phyloP scores from a whole-genome alignment of 2,888 invertebrate genomes.

The Piscicola geometra region DNA sequence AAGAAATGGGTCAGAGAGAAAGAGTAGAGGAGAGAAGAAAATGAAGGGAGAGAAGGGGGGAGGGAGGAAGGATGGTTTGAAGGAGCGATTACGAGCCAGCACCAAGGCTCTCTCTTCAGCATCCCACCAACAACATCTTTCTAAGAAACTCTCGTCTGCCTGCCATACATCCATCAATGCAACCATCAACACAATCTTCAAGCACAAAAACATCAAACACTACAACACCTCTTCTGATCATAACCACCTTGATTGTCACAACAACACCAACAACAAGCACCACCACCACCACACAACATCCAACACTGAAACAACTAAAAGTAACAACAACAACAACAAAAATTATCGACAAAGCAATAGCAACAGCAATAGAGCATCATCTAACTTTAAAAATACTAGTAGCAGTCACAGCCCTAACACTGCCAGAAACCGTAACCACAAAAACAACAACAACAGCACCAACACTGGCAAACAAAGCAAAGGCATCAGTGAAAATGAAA shows the following conservation, averaged over 20 bases:
- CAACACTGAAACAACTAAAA: neutral
- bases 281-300: neutral
- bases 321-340: neutral
- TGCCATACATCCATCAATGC: neutral
- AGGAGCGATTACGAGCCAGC: conserved; percentile 34
- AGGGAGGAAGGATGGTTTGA: neutral
- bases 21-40: too few relatives aligned
- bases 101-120: conserved; percentile 35
- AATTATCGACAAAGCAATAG: neutral
- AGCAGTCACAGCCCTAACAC: neutral
- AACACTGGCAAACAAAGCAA: neutral
- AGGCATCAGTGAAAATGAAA: neutral
- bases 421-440: neutral
- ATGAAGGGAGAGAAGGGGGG: too few relatives aligned
- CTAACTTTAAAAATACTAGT: neutral
- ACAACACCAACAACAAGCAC: neutral
- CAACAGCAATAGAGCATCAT: neutral
- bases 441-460: neutral
- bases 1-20: too few relatives aligned
- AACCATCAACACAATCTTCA: neutral
- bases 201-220: too few relatives aligned
- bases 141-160: too few relatives aligned
- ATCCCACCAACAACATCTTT: conserved; percentile 23
- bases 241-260: too few relatives aligned
- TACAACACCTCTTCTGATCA: too few relatives aligned